Evolutionary conservation across 2,888 invertebrate species (phyloP).

Genomic region (Bimastos eiseni): DNA sequence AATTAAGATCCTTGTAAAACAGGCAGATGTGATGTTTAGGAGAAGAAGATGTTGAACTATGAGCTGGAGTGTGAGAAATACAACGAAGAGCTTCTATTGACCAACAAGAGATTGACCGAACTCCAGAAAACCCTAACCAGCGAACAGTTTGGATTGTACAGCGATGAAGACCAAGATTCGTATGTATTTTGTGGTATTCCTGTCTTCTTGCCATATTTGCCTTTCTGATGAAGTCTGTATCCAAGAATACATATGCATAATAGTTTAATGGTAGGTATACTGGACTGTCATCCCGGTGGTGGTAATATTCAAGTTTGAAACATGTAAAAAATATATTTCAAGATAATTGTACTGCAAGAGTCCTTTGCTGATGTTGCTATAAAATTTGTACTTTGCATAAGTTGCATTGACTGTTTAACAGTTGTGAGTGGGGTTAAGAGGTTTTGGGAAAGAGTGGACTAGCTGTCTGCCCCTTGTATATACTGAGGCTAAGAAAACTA

Average conservation of each 20-base stretch:
- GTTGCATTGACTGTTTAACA: too few species aligned
- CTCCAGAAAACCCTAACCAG: background rate
- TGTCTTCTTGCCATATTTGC: background rate
- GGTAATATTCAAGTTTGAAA: too few species aligned
- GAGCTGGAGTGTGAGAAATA: conserved; percentile 25
- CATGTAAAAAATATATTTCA: too few species aligned
- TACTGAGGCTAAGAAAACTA: too few species aligned
- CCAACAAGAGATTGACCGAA: background rate
- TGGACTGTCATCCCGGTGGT: too few species aligned
- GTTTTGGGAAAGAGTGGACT: too few species aligned
- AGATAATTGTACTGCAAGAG: too few species aligned
- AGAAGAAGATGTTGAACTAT: conserved; percentile 23
- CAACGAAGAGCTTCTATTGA: conserved; percentile 19
- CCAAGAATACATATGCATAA: background rate
- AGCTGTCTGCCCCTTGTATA: too few species aligned
- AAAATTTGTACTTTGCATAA: too few species aligned
- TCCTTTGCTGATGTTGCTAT: too few species aligned
- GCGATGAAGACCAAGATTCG: background rate
- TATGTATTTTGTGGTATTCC: background rate
- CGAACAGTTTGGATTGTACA: background rate
- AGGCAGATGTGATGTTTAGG: background rate
- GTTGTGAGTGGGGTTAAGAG: too few species aligned
- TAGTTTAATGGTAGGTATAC: background rate
- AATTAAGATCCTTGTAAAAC: background rate
- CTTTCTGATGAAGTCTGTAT: background rate